Evolutionary conservation across 2,888 invertebrate species (phyloP).

Genomic region (Spisula solida): DNA sequence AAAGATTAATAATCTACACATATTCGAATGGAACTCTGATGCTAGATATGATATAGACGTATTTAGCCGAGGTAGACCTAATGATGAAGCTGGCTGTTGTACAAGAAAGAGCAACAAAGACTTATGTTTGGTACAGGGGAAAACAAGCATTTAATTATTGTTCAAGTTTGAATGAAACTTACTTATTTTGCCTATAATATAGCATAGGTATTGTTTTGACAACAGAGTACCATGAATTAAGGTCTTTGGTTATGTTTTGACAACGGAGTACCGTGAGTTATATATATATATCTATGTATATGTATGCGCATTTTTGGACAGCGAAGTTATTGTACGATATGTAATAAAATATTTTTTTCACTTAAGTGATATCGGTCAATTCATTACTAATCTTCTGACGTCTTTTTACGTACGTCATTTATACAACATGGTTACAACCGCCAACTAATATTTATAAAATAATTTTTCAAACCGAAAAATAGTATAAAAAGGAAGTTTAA

Average conservation of each 20-base stretch:
- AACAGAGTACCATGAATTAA: neutral
- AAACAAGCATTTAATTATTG: constrained; percentile 17
- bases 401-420: too few species aligned
- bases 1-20: neutral
- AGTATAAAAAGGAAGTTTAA: too few species aligned
- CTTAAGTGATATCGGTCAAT: neutral
- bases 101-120: neutral
- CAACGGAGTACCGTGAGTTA: neutral
- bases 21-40: constrained; percentile 14
- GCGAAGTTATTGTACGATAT: constrained; percentile 4
- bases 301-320: neutral
- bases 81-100: neutral
- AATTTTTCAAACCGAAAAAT: too few species aligned
- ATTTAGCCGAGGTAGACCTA: neutral
- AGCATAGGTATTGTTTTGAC: neutral
- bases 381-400: neutral
- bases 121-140: neutral
- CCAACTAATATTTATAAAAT: too few species aligned
- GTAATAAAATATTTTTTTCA: neutral
- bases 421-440: too few species aligned
- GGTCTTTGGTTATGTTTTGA: neutral
- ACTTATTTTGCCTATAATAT: neutral
- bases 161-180: neutral
- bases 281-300: neutral
- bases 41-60: neutral